Base-by-base conservation (phyloP, 1,140 invertebrate genomes). In the Polypedilum vanderplanki region DNA sequence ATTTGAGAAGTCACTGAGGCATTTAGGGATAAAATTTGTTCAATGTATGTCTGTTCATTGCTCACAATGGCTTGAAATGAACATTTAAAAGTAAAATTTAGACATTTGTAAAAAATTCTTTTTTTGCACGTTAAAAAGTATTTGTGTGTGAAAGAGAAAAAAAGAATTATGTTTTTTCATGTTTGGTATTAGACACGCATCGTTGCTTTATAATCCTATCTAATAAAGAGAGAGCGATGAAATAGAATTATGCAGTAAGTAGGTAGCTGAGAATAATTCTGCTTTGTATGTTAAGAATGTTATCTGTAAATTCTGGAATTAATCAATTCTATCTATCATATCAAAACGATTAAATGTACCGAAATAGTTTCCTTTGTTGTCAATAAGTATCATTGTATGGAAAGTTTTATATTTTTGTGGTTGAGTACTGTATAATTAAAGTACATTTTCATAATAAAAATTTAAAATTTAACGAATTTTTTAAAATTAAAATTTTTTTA, bases 151-250 rank as follows among this genome's bases (percentile, higher is more conserved):
- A 12, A 15, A 12, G 46, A 57, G n/a, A 57, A 46, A 46, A 46
- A 46, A 10, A 46, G 46, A n/a, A 57, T 57, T 57, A 57, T 57
- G 46, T n/a, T 57, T 57, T 57, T 57, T 57, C 46, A 57, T 57
- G 46, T 57, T 57, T 57, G n/a, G 46, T 57, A 57, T 57, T 57
- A 57, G 46, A 70, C 65, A 70, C 65, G 65, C 65, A 70, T 70
- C 65, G 20, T 10, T 18, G 17, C 17, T 20, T n/a, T 18, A 18
- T 70, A 70, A 70, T 70, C 65, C 65, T 22, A 70, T 70, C 17
- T 18, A 70, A 18, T 70, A 18, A 4, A 18, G 18, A 70, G 8
- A 22, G 46, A 4, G n/a, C 46, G n/a, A 57, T 57, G 46, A 57
- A 57, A 57, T n/a, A n/a, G 46, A 57, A 57, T n/a, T 33, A 33